These are phyloP conservation scores for Drosophila takahashii DNA, from an alignment of 1,140 invertebrate species.

Conservation along the genomic window DNA sequence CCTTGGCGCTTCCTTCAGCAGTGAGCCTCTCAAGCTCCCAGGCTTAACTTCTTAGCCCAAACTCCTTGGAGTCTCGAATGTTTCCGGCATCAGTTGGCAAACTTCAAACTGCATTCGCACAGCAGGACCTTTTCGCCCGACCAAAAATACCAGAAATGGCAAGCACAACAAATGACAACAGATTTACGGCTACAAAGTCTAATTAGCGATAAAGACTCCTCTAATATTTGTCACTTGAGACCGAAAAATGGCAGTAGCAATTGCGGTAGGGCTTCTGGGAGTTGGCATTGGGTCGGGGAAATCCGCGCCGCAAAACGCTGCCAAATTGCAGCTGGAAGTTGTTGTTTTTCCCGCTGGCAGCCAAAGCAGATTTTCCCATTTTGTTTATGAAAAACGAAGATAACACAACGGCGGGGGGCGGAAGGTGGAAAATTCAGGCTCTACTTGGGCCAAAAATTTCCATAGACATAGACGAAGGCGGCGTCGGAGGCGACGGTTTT, in stretches of 20 bases:
- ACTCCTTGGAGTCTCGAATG: slow-evolving; percentile 69
- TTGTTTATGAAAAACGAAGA: slow-evolving; percentile 79
- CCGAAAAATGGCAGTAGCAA: slow-evolving; percentile 67
- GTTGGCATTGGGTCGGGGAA: slow-evolving; percentile 12
- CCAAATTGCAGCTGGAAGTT: slow-evolving; percentile 76
- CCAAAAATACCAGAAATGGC: slow-evolving; percentile 9
- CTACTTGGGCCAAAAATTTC: slow-evolving; percentile 53
- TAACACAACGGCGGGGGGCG: background rate
- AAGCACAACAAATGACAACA: slow-evolving; percentile 72
- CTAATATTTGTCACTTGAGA: slow-evolving; percentile 83
- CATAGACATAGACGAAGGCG: slow-evolving; percentile 22
- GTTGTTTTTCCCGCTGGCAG: slow-evolving; percentile 60
- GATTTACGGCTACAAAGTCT: slow-evolving; percentile 82
- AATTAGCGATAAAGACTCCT: slow-evolving; percentile 82
- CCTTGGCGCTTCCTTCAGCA: background rate
- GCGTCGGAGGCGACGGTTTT: slow-evolving; percentile 2
- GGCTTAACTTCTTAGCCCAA: slow-evolving; percentile 38
- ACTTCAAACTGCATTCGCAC: slow-evolving; percentile 71
- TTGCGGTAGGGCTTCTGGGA: slow-evolving; percentile 33
- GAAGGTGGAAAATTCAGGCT: background rate
- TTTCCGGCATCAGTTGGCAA: slow-evolving; percentile 74
- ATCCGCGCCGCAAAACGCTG: slow-evolving; percentile 62
- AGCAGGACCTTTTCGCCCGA: slow-evolving; percentile 25
- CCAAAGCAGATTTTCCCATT: slow-evolving; percentile 74
- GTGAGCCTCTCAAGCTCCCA: slow-evolving; percentile 1